These are phyloP conservation scores for Chloroceryle aenea DNA, from an alignment of 2,113 vertebrate species.

Conservation along the genomic window DNA sequence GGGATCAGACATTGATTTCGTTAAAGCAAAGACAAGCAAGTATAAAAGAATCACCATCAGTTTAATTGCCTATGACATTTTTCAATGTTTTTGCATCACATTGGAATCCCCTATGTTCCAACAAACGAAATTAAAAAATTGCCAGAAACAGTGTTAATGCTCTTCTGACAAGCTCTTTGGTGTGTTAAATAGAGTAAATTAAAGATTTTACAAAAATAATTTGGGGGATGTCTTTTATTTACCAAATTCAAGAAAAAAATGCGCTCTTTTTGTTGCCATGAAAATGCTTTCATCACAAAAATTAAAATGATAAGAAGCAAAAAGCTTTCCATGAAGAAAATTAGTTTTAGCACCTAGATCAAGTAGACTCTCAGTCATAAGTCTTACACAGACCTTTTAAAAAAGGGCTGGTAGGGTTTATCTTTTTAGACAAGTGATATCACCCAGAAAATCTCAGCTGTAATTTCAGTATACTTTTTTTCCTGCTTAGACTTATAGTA, in stretches of 20 bases:
- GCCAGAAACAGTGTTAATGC: neutral
- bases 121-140: constrained; percentile 54
- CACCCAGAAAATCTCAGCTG: neutral
- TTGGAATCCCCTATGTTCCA: neutral
- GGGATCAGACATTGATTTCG: neutral
- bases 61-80: too few relatives aligned
- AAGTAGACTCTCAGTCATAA: neutral
- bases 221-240: neutral
- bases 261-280: neutral
- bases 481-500: neutral
- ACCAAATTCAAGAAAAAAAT: too few relatives aligned
- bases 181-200: neutral
- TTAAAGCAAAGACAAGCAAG: neutral
- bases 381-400: neutral
- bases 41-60: too few relatives aligned
- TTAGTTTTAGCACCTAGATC: neutral
- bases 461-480: neutral
- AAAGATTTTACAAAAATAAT: neutral
- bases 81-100: neutral
- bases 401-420: neutral
- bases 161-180: neutral
- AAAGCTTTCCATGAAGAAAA: neutral
- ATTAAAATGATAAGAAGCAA: neutral
- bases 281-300: neutral
- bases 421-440: neutral